Percentiles rank a stretch among this genome's conserved stretches.
Conservation (phyloP, 2,888 invertebrate genomes). For the Ectemnius lituratus region DNA sequence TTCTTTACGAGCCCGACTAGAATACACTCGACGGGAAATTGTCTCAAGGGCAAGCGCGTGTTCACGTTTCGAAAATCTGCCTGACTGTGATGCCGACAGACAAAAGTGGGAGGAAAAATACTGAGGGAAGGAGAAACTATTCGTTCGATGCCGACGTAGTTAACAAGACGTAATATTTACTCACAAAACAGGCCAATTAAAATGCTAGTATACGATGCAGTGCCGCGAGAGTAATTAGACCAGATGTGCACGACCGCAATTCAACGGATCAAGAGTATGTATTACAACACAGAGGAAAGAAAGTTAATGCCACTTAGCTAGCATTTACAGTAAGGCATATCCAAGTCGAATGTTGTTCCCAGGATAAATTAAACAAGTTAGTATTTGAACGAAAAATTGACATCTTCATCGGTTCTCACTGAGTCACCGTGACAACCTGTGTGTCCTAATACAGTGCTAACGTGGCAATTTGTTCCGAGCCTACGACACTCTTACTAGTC, state of each 20-base stretch:
- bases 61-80: background rate
- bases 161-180: constrained; percentile 21
- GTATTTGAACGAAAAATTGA: too few relatives aligned
- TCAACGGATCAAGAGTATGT: constrained; percentile 47
- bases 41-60: background rate
- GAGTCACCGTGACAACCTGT: too few relatives aligned
- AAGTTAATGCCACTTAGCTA: constrained; percentile 8
- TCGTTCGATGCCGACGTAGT: background rate
- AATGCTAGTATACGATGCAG: constrained; percentile 15
- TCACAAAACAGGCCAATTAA: constrained; percentile 30
- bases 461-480: too few relatives aligned
- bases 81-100: too few relatives aligned
- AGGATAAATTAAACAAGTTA: too few relatives aligned
- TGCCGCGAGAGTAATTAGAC: constrained; percentile 38
- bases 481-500: too few relatives aligned
- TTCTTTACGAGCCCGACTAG: background rate
- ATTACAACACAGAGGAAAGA: constrained; percentile 38
- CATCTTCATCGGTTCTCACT: too few relatives aligned
- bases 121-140: too few relatives aligned
- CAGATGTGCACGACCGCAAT: constrained; percentile 44
- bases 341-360: too few relatives aligned
- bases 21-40: background rate
- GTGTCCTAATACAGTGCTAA: too few relatives aligned
- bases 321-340: too few relatives aligned
- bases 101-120: too few relatives aligned